phyloP scores from a whole-genome alignment of 1,140 invertebrate species.

The Brachionus angularis region DNA sequence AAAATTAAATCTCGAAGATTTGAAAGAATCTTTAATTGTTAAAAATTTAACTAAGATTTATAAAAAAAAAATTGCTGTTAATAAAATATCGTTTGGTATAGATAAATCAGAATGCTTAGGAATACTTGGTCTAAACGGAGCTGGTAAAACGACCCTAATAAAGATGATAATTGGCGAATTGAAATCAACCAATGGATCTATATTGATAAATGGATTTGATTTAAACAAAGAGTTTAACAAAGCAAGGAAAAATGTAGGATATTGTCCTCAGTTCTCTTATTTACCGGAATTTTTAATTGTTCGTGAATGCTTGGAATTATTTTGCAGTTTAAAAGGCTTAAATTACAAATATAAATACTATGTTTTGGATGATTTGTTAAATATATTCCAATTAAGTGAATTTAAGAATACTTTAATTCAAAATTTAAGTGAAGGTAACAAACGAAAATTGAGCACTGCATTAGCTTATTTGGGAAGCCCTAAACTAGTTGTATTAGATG shows the following conservation, averaged over 20 bases:
- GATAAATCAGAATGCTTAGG: no score
- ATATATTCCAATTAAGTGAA: background rate
- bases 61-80: background rate
- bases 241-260: constrained; percentile 56
- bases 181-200: constrained; percentile 50
- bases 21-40: no score
- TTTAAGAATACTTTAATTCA: background rate
- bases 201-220: constrained; percentile 49
- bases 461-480: constrained; percentile 71
- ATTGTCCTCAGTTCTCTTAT: constrained; percentile 62
- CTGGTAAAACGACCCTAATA: constrained; percentile 78
- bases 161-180: constrained; percentile 67
- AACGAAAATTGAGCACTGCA: constrained; percentile 86
- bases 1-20: no score
- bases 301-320: constrained; percentile 13
- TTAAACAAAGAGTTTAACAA: constrained; percentile 57
- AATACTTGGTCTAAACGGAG: constrained; percentile 79
- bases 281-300: constrained; percentile 56
- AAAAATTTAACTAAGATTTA: background rate
- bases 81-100: background rate
- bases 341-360: background rate
- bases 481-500: constrained; percentile 47
- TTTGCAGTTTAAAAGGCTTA: background rate
- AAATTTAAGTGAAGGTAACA: constrained; percentile 67
- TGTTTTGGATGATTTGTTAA: background rate